phyloP scores from a whole-genome alignment of 2,113 vertebrate species.

The Vulpes vulpes region DNA sequence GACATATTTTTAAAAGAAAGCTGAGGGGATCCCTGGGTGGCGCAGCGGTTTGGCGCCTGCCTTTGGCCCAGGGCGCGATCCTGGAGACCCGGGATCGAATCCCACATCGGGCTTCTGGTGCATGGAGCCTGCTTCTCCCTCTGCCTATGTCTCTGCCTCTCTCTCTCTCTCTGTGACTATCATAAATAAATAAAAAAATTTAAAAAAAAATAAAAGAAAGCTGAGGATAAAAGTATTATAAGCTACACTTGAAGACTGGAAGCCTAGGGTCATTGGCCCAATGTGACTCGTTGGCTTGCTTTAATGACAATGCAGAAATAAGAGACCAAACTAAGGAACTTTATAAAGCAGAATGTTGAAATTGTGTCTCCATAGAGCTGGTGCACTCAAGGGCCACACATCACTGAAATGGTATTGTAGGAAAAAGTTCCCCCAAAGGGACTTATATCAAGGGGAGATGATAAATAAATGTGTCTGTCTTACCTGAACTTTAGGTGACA shows the following conservation, averaged over 20 bases:
- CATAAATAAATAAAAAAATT: too few relatives aligned
- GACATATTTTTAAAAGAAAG: background rate
- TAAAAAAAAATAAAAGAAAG: background rate
- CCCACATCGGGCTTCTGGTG: too few relatives aligned
- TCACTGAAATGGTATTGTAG: background rate
- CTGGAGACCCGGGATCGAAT: too few relatives aligned
- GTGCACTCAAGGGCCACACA: fast-evolving
- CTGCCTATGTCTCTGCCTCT: too few relatives aligned
- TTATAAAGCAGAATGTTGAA: background rate
- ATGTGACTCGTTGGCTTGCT: background rate
- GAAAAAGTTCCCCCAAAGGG: background rate
- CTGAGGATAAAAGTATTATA: background rate
- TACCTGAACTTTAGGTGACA: background rate
- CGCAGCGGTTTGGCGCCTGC: too few relatives aligned
- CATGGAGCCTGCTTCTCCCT: too few relatives aligned
- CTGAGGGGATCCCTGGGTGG: too few relatives aligned
- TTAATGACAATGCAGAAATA: background rate
- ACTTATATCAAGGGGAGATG: background rate
- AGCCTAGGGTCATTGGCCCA: background rate
- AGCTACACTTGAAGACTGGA: background rate
- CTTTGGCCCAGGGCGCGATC: too few relatives aligned
- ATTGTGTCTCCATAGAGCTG: background rate
- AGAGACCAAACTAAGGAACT: background rate
- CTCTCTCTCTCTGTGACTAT: too few relatives aligned
- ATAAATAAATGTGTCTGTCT: background rate